Evolutionary conservation across 2,797 vertebrate species (phyloP).

Genomic region (Oryzias dopingdopingensis): DNA sequence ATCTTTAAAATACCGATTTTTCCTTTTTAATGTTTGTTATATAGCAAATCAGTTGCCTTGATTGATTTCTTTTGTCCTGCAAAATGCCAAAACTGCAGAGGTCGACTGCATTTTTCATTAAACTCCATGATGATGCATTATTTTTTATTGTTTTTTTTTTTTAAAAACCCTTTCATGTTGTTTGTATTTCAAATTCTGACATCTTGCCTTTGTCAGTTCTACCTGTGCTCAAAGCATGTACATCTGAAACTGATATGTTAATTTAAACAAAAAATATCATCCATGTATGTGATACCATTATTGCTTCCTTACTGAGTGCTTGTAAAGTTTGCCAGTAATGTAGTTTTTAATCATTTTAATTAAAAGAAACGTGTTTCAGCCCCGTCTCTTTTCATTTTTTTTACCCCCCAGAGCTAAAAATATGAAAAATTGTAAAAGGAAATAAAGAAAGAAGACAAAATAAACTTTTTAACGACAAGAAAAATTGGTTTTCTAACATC

Average conservation of each 20-base stretch:
- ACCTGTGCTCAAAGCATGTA: constrained; percentile 78
- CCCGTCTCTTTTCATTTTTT: constrained; percentile 19
- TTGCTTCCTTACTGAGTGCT: constrained; percentile 76
- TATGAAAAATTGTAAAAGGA: no score
- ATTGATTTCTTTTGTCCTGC: constrained; percentile 52
- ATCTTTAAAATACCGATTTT: constrained; percentile 47
- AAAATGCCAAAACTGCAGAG: constrained; percentile 59
- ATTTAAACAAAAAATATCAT: constrained; percentile 71
- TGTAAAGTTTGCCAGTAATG: constrained; percentile 81
- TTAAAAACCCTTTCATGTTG: constrained; percentile 60
- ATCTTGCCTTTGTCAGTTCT: constrained; percentile 48
- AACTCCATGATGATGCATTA: constrained; percentile 67
- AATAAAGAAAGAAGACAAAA: no score
- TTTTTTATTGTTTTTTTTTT: constrained; percentile 40
- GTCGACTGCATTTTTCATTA: constrained; percentile 55
- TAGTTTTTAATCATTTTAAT: constrained; percentile 86
- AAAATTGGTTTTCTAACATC: no score
- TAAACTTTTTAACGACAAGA: no score
- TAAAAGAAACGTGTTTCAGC: constrained; percentile 75
- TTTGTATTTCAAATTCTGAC: constrained; percentile 46
- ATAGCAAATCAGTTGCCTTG: constrained; percentile 32
- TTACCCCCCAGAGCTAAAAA: no score
- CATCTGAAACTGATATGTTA: constrained; percentile 76
- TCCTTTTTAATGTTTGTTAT: constrained; percentile 41
- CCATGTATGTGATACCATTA: constrained; percentile 69